Conservation (phyloP, 2,113 vertebrate species). For the Phodopus roborovskii region DNA sequence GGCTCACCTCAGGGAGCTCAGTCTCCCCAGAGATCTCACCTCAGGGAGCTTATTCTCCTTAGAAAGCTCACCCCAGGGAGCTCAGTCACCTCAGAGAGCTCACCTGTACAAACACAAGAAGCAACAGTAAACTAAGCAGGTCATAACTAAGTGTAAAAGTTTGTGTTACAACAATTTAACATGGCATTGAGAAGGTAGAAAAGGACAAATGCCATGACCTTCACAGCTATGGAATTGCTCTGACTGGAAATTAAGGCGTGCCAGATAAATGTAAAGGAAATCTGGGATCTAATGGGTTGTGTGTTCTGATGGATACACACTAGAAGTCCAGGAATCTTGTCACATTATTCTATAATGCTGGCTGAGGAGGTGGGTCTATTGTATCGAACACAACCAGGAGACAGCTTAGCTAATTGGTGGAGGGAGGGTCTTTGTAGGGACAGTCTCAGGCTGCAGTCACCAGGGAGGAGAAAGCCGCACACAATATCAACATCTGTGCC, state of each 20-base stretch:
- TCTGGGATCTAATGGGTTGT: neutral
- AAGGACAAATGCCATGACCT: neutral
- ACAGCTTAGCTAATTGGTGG: neutral
- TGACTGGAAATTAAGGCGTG: neutral
- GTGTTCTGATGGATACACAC: neutral
- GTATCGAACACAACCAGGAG: neutral
- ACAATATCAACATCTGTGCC: neutral
- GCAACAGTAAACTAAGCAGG: neutral
- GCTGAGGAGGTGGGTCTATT: neutral
- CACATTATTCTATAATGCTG: neutral
- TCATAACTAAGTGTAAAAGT: neutral
- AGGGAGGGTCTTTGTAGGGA: neutral
- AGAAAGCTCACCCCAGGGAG: too few relatives aligned
- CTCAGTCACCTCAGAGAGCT: too few relatives aligned
- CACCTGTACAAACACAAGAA: accelerated
- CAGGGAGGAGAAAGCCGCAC: neutral
- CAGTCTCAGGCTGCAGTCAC: too few relatives aligned
- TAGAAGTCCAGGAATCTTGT: neutral
- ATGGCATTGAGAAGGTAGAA: neutral
- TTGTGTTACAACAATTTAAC: neutral
- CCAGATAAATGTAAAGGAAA: neutral
- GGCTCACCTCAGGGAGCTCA: too few relatives aligned
- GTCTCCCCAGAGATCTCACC: too few relatives aligned
- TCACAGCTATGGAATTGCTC: neutral
- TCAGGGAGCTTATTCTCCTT: too few relatives aligned